These are phyloP conservation scores for Eilema caniola DNA, from an alignment of 2,888 invertebrate species.

Conservation along the genomic window DNA sequence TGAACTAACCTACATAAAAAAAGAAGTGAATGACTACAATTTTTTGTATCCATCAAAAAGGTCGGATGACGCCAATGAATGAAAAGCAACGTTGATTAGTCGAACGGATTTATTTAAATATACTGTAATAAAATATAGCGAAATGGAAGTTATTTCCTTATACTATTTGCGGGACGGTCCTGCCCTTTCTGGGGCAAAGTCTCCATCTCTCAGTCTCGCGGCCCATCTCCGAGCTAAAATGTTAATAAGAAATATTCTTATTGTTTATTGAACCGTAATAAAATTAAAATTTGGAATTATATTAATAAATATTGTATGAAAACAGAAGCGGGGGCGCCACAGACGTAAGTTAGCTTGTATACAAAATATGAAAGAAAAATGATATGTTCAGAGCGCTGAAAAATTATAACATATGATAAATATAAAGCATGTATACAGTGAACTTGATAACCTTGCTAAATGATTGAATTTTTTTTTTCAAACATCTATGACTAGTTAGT, in stretches of 20 bases:
- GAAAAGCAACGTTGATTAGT: constrained; percentile 79
- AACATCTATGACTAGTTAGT: not conserved
- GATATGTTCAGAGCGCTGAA: not conserved
- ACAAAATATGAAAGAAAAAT: not conserved
- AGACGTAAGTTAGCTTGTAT: constrained; percentile 32
- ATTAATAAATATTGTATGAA: constrained; percentile 34
- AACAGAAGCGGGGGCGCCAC: constrained; percentile 56
- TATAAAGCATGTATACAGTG: not conserved
- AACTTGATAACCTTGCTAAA: not conserved
- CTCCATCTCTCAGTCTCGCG: constrained; percentile 83
- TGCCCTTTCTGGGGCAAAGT: constrained; percentile 79
- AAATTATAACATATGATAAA: not conserved
- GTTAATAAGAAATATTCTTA: constrained; percentile 71
- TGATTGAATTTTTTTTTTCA: not conserved
- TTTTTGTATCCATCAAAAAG: constrained; percentile 61
- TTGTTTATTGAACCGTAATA: constrained; percentile 49
- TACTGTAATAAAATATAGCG: constrained; percentile 70
- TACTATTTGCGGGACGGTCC: constrained; percentile 84
- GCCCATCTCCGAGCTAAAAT: constrained; percentile 81
- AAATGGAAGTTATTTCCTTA: constrained; percentile 73
- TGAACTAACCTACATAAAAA: constrained; percentile 59
- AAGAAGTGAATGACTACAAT: constrained; percentile 85
- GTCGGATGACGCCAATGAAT: constrained; percentile 77
- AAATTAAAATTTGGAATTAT: constrained; percentile 30
- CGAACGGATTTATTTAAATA: constrained; percentile 77